Base-by-base conservation (phyloP, 2,888 invertebrate genomes). In the Drosophila gaucha region DNA sequence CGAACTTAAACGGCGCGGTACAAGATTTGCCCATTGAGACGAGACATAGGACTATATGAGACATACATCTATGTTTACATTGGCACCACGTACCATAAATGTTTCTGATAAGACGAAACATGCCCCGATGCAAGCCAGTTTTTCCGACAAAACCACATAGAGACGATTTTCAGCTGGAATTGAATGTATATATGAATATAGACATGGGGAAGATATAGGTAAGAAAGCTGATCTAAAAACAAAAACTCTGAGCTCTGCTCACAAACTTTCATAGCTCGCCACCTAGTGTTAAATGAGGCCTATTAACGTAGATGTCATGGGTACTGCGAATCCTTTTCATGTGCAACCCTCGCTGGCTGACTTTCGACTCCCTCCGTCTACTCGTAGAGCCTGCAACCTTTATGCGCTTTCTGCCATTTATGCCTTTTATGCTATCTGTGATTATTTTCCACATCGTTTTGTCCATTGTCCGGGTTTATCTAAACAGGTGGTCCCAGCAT, bases 401-500 rank as follows among this genome's bases (percentile, higher is more conserved):
- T 50, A 20, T 49, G 44, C 30, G 24, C n/a, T 52, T 60, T 56
- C 67, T 54, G 56, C 67, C 80, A 84, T 77, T 86, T 74, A 74
- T 86, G 50, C 86, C 74, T 70, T 41, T 83, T 86, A 86, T 86
- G 69, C 54, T 86, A 84, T 79, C 87, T 82, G 66, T 86, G 88
- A 86, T 88, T 87, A 80, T 86, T 86, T 86, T 86, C 88, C 85
- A 74, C 88, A 73, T 79, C 79, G 84, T 58, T 83, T 68, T 83
- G 72, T 57, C 78, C 77, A 83, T 86, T 86, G 78, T 78, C 59
- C 49, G 33, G 51, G 62, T 74, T 69, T 87, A 88, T 86, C 82
- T 86, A 86, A 86, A 86, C 85, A 86, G 85, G 88, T 86, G 85
- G 86, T 83, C 83, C 67, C 85, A 80, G 85, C 85, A 77, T 86